These are phyloP conservation scores for Drosophila hydei DNA, from an alignment of 1,140 invertebrate species.

Conservation along the genomic window DNA sequence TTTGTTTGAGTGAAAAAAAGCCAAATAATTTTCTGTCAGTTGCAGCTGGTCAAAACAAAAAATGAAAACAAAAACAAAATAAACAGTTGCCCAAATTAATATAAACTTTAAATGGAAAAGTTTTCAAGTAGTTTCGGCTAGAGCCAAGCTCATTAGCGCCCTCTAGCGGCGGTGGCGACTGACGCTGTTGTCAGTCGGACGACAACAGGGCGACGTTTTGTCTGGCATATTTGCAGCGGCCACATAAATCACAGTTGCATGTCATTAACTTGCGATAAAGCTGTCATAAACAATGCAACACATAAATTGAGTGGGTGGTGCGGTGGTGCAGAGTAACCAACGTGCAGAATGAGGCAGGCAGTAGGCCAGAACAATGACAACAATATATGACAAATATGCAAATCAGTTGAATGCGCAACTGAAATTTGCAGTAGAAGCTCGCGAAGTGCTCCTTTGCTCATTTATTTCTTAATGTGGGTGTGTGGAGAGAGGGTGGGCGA, in stretches of 20 bases:
- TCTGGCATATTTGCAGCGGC: slow-evolving; percentile 17
- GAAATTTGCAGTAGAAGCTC: slow-evolving; percentile 18
- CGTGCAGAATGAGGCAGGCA: slow-evolving; percentile 1
- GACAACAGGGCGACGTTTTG: slow-evolving; percentile 10
- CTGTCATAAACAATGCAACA: slow-evolving; percentile 81
- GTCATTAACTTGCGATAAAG: slow-evolving; percentile 77
- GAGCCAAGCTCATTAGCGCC: slow-evolving; percentile 57
- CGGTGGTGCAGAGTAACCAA: not conserved
- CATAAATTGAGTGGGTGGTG: slow-evolving; percentile 58
- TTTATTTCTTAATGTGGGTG: slow-evolving; percentile 5
- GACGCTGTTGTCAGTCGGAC: slow-evolving; percentile 5
- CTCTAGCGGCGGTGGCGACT: slow-evolving; percentile 1
- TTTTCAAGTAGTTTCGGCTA: slow-evolving; percentile 46
- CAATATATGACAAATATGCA: slow-evolving; percentile 75
- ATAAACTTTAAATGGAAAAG: slow-evolving; percentile 56
- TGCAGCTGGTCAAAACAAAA: slow-evolving; percentile 13
- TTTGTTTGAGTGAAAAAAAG: slow-evolving; percentile 34
- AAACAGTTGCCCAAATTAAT: slow-evolving; percentile 28
- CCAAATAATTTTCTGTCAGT: slow-evolving; percentile 46
- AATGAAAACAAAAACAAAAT: not conserved
- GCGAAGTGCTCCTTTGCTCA: slow-evolving; percentile 18
- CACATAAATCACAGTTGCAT: slow-evolving; percentile 68
- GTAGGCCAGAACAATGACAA: slow-evolving; percentile 36
- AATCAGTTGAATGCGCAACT: slow-evolving; percentile 50
- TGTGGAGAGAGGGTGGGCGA: not conserved